These are phyloP conservation scores for Protula sp. DNA, from an alignment of 2,888 invertebrate species.

Conservation along the genomic window DNA sequence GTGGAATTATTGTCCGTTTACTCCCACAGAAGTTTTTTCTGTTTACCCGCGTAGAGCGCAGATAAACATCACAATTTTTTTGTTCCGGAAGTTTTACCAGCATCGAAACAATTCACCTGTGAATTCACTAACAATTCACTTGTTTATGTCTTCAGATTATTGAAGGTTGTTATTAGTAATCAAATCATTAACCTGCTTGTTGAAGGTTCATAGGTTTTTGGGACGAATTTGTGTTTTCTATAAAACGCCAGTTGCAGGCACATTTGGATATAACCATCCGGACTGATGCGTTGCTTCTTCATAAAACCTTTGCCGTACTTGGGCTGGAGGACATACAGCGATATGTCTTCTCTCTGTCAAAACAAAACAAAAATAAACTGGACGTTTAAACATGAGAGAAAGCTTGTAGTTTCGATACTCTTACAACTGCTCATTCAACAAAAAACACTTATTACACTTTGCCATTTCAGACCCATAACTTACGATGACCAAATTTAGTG, in stretches of 20 bases:
- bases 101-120: no score
- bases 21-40: no score
- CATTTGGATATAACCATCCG: conserved; percentile 36
- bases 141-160: no score
- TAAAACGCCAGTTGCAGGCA: background rate
- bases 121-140: no score
- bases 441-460: conserved; percentile 2
- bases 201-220: background rate
- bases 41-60: no score
- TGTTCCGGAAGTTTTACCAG: no score
- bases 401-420: conserved; percentile 27
- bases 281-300: conserved; percentile 36
- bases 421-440: conserved; percentile 30
- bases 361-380: no score
- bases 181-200: background rate
- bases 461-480: no score
- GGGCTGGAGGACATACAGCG: conserved; percentile 21
- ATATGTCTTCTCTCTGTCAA: conserved; percentile 26
- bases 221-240: background rate
- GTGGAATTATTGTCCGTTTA: no score
- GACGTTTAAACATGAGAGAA: background rate
- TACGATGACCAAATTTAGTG: no score
- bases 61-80: no score
- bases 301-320: conserved; percentile 36
- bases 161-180: no score